Evolutionary conservation across 2,888 invertebrate genomes (phyloP).

Genomic region (Mechanitis mazaeus): DNA sequence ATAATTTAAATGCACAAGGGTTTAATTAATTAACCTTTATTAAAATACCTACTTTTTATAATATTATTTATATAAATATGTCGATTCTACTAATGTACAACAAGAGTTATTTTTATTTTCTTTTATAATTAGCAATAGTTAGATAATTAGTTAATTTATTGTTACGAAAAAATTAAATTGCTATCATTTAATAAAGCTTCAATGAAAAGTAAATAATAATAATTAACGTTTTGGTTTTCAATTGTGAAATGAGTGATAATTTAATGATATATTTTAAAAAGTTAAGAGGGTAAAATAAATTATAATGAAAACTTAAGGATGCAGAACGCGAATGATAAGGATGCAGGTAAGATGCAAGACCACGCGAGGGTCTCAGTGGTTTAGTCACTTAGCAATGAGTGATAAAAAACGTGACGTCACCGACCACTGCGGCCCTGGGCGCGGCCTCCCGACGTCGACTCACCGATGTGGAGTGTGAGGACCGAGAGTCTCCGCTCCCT

Average conservation of each 20-base stretch:
- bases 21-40: too few relatives aligned
- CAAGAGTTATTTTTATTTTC: too few relatives aligned
- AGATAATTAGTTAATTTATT: too few relatives aligned
- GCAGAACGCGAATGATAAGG: constrained; percentile 30
- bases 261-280: not conserved
- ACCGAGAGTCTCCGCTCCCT: constrained; percentile 70
- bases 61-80: too few relatives aligned
- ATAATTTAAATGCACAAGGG: too few relatives aligned
- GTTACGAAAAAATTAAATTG: too few relatives aligned
- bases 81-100: too few relatives aligned
- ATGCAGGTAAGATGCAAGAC: constrained; percentile 43
- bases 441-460: constrained; percentile 52
- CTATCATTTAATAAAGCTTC: too few relatives aligned
- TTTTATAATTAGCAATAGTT: too few relatives aligned
- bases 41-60: too few relatives aligned
- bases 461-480: constrained; percentile 65
- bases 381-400: constrained; percentile 24
- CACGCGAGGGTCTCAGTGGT: constrained; percentile 45
- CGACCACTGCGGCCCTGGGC: constrained; percentile 42
- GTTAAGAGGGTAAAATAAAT: too few relatives aligned
- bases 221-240: not conserved
- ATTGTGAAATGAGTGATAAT: constrained; percentile 5
- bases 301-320: too few relatives aligned
- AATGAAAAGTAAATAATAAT: not conserved
- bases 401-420: constrained; percentile 59